Conservation (phyloP, 2,888 invertebrate species). For the Polyploca ridens region DNA sequence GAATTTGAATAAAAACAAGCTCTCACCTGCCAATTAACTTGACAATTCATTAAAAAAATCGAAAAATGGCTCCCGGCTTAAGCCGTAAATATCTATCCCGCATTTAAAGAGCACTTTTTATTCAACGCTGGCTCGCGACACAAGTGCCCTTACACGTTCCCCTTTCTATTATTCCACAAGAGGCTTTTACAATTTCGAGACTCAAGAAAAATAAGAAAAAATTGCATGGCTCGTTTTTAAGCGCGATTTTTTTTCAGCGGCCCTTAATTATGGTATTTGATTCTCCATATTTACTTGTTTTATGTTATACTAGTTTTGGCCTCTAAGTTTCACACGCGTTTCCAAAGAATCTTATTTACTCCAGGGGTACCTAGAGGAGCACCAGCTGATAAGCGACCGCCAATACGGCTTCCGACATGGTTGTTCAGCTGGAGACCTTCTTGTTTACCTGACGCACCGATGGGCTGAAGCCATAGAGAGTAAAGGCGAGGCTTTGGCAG, state of each 20-base stretch:
- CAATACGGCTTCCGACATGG: too few species aligned
- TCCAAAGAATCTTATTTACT: too few species aligned
- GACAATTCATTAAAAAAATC: slow-evolving; percentile 29
- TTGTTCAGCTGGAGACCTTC: too few species aligned
- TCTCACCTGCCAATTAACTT: slow-evolving; percentile 34
- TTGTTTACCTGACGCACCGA: too few species aligned
- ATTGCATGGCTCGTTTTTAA: slow-evolving; percentile 38
- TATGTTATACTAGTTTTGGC: background rate
- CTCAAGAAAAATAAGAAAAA: slow-evolving; percentile 51
- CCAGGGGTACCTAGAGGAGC: too few species aligned
- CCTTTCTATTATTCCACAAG: slow-evolving; percentile 66
- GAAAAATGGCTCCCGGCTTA: slow-evolving; percentile 47
- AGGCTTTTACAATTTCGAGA: slow-evolving; percentile 62
- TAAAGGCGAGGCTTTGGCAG: too few species aligned
- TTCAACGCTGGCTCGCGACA: slow-evolving; percentile 48
- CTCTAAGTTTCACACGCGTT: too few species aligned
- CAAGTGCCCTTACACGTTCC: slow-evolving; percentile 46
- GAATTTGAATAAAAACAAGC: slow-evolving; percentile 17
- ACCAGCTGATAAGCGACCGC: too few species aligned
- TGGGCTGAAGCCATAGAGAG: too few species aligned
- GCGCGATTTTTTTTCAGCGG: slow-evolving; percentile 26
- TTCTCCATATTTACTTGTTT: background rate
- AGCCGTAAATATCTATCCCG: slow-evolving; percentile 60
- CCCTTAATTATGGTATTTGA: slow-evolving; percentile 27
- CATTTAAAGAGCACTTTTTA: slow-evolving; percentile 50